Conservation (phyloP, 2,113 vertebrate genomes). For the Pipa parva region DNA sequence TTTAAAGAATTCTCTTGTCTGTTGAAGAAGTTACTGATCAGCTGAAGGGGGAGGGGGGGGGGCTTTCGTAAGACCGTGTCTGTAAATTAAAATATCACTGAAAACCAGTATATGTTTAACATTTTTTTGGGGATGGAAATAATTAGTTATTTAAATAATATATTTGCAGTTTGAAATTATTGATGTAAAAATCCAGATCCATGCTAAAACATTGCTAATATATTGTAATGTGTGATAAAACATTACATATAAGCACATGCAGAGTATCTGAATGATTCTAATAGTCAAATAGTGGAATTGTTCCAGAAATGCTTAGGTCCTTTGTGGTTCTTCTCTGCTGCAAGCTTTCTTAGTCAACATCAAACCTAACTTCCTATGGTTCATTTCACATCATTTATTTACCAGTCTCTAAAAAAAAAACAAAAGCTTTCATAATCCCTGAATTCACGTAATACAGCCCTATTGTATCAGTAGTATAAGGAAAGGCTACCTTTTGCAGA, state of each 20-base stretch:
- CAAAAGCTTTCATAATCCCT: constrained; percentile 29
- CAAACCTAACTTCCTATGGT: constrained; percentile 6
- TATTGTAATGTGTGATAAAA: too few relatives aligned
- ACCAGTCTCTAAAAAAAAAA: constrained; percentile 17
- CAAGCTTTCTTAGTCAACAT: constrained; percentile 1
- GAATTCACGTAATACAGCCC: constrained; percentile 8
- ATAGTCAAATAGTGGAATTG: background rate
- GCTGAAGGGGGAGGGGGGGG: too few relatives aligned
- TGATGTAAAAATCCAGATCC: too few relatives aligned
- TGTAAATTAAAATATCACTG: too few relatives aligned
- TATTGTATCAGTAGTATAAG: constrained; percentile 29
- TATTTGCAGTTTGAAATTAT: too few relatives aligned
- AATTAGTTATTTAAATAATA: too few relatives aligned
- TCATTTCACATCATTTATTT: constrained; percentile 30
- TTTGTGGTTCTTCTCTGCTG: background rate
- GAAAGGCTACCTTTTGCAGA: constrained; percentile 17
- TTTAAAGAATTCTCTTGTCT: too few relatives aligned
- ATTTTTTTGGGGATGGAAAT: too few relatives aligned
- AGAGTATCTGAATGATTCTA: background rate
- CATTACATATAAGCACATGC: background rate
- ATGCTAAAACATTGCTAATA: too few relatives aligned
- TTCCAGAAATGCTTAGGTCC: background rate
- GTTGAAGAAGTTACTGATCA: too few relatives aligned
- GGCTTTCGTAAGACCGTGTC: too few relatives aligned
- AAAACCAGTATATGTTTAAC: too few relatives aligned